Percentiles rank a stretch among this genome's conserved stretches.
Evolutionary conservation across 23 tunicate genomes (phyloP).

Genomic region (Trididemnum clinides): DNA sequence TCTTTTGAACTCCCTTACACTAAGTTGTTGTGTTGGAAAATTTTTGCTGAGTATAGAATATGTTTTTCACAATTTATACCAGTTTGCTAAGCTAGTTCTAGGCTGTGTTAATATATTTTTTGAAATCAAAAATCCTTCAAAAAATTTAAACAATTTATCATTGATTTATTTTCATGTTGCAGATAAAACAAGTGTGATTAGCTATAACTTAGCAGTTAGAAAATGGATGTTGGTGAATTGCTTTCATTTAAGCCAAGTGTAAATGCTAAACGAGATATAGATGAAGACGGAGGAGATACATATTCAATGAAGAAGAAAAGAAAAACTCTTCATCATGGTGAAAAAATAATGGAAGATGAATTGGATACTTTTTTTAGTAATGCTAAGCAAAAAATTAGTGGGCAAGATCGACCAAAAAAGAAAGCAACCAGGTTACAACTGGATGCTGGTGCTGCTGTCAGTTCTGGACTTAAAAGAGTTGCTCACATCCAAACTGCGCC

Average conservation of each 20-base stretch:
- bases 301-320: slow-evolving; percentile 6
- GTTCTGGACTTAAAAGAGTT: slow-evolving; percentile 39
- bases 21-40: too few relatives aligned
- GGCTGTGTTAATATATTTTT: too few relatives aligned
- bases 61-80: too few relatives aligned
- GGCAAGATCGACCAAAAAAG: slow-evolving; percentile 49
- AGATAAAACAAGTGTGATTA: too few relatives aligned
- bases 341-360: slow-evolving; percentile 45
- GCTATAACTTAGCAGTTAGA: too few relatives aligned
- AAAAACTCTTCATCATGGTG: background rate
- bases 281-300: slow-evolving; percentile 14
- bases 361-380: slow-evolving; percentile 68
- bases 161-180: too few relatives aligned
- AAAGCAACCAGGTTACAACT: slow-evolving; percentile 79
- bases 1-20: too few relatives aligned
- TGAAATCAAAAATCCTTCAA: too few relatives aligned
- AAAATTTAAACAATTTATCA: too few relatives aligned
- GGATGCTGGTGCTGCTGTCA: slow-evolving; percentile 34
- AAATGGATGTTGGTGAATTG: slow-evolving; percentile 90
- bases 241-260: slow-evolving; percentile 69
- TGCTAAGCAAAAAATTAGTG: slow-evolving; percentile 52
- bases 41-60: too few relatives aligned
- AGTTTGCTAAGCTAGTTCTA: too few relatives aligned
- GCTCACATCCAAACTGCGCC: background rate
- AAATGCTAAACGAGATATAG: slow-evolving; percentile 41